Evolutionary conservation across 2,113 vertebrate genomes (phyloP).

Genomic region (Alces alces): DNA sequence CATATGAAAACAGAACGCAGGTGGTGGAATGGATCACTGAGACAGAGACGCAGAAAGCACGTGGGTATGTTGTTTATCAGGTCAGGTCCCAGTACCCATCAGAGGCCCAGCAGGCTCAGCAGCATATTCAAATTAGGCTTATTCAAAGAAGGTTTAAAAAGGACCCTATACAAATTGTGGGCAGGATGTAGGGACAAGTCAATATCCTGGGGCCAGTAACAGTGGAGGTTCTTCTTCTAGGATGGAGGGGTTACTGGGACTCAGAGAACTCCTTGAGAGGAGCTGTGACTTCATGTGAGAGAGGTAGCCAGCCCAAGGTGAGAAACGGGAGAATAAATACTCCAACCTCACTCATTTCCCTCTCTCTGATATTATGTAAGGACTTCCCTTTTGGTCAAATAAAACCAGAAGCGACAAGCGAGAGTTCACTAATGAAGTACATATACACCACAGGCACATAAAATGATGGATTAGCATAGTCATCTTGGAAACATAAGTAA

Average conservation of each 20-base stretch:
- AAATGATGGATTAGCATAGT: neutral
- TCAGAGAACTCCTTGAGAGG: neutral
- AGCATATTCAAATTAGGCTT: neutral
- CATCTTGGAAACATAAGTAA: neutral
- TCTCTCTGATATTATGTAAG: neutral
- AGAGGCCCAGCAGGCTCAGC: neutral
- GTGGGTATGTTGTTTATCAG: neutral
- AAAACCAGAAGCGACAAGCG: neutral
- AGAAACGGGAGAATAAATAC: neutral
- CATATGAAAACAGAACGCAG: neutral
- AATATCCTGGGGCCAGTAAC: neutral
- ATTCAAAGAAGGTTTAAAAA: neutral
- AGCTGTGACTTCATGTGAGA: neutral
- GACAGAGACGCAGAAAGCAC: neutral
- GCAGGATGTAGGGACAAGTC: neutral
- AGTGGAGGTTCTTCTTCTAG: neutral
- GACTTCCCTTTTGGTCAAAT: neutral
- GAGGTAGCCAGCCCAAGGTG: neutral
- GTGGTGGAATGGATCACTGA: neutral
- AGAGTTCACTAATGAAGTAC: neutral
- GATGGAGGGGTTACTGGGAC: neutral
- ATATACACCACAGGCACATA: neutral
- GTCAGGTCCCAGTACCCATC: neutral
- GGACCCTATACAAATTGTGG: neutral
- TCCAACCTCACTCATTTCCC: neutral